Percentiles rank a stretch among this genome's conserved stretches.
phyloP scores from a whole-genome alignment of 2,113 vertebrate genomes.

The Thunnus thynnus region DNA sequence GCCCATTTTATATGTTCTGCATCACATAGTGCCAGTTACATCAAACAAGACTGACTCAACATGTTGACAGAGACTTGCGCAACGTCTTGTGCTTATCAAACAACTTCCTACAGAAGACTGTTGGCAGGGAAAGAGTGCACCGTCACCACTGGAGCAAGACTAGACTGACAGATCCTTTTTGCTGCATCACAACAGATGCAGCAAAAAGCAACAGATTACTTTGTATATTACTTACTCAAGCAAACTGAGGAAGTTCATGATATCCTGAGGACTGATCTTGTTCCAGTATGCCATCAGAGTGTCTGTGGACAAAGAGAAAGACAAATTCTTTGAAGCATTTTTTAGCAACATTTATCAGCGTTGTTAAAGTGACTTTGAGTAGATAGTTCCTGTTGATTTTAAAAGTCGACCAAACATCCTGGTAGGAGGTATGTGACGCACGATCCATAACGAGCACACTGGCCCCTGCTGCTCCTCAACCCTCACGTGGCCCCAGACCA shows the following conservation, averaged over 20 bases:
- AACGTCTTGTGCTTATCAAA: neutral
- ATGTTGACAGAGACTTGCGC: no score
- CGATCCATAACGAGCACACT: no score
- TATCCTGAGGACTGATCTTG: slow-evolving; percentile 92
- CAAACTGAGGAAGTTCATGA: slow-evolving; percentile 93
- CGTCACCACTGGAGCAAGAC: no score
- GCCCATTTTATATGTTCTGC: no score
- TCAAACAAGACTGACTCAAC: neutral
- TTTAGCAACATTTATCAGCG: neutral
- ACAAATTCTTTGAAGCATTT: neutral
- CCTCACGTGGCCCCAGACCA: no score
- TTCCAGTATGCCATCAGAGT: slow-evolving; percentile 94
- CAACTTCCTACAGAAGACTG: neutral
- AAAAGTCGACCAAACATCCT: neutral
- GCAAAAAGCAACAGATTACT: no score
- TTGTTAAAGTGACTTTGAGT: neutral
- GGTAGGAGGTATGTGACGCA: no score
- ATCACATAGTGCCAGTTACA: neutral
- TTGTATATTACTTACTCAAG: slow-evolving; percentile 91
- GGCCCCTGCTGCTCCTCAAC: no score
- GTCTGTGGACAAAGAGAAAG: slow-evolving; percentile 80
- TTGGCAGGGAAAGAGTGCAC: no score
- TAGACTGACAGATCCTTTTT: neutral
- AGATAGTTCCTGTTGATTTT: neutral
- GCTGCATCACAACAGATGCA: neutral